Conservation (phyloP, 1,140 invertebrate genomes). For the Drosophila kikkawai region DNA sequence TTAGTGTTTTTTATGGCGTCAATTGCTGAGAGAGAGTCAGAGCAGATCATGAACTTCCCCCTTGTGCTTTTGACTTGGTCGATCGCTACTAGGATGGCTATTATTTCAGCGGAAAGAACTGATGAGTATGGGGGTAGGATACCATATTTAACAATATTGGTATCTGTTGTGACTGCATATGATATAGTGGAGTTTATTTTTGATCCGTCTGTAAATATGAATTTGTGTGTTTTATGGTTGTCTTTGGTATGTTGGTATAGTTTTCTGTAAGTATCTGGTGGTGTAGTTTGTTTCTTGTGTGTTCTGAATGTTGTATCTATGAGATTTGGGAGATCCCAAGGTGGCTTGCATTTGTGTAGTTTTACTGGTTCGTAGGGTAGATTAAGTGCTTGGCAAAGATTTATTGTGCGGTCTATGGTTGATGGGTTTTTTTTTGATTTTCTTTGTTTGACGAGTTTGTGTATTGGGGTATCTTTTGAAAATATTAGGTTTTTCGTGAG, state of each 20-base stretch:
- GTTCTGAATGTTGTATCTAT: not conserved
- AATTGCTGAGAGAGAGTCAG: not conserved
- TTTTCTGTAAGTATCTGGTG: not conserved
- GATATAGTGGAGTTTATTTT: conserved; percentile 1
- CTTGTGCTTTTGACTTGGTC: conserved; percentile 13
- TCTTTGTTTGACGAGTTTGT: conserved; percentile 1
- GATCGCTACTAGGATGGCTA: conserved; percentile 15
- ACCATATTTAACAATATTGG: not conserved
- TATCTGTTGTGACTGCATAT: not conserved
- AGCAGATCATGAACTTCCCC: conserved; percentile 16
- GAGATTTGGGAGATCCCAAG: conserved; percentile 11
- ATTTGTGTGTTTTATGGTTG: not conserved
- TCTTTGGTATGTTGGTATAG: too few relatives aligned
- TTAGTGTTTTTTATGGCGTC: too few relatives aligned
- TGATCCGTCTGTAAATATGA: not conserved
- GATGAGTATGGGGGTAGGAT: conserved; percentile 16
- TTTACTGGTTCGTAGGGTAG: conserved; percentile 8
- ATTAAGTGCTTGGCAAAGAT: conserved; percentile 1
- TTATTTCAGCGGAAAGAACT: conserved; percentile 4
- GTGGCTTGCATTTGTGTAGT: conserved; percentile 6
- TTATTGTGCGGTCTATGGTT: conserved; percentile 5
- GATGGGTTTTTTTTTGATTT: not conserved
- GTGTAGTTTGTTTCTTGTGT: not conserved
- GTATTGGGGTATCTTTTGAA: not conserved
- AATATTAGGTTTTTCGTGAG: not conserved